phyloP scores from a whole-genome alignment of 1,140 invertebrate species.

The Trichomalopsis sarcophagae region DNA sequence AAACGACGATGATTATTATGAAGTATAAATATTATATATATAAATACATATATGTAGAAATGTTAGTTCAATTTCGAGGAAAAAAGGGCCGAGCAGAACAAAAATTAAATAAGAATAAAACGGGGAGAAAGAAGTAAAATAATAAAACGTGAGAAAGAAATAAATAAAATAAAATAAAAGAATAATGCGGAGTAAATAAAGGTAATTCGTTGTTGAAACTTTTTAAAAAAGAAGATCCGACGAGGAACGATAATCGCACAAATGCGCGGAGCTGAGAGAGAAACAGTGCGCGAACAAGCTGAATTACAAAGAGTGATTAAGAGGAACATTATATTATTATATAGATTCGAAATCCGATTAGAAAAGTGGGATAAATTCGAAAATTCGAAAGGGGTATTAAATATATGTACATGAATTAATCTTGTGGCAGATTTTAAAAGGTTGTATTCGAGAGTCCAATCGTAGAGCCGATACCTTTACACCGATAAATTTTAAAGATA shows the following conservation, averaged over 20 bases:
- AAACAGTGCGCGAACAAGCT: background rate
- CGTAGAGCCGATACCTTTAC: constrained; percentile 21
- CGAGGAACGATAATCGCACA: constrained; percentile 31
- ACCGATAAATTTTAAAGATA: constrained; percentile 23
- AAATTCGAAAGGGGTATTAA: background rate
- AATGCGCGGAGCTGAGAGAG: background rate
- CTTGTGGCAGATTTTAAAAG: constrained; percentile 51
- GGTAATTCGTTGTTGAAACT: constrained; percentile 60
- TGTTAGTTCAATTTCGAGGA: constrained; percentile 61
- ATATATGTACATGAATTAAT: constrained; percentile 14
- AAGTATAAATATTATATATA: constrained; percentile 57
- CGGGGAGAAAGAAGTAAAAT: background rate
- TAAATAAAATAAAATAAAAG: background rate
- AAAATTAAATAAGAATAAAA: constrained; percentile 13
- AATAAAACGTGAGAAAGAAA: constrained; percentile 15
- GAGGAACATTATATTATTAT: background rate
- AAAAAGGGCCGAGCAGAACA: constrained; percentile 44
- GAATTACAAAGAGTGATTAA: background rate
- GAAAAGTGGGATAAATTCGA: constrained; percentile 31
- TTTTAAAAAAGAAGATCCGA: constrained; percentile 35
- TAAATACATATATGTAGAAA: constrained; percentile 56
- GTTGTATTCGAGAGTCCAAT: constrained; percentile 62
- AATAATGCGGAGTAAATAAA: constrained; percentile 9
- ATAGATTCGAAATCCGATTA: constrained; percentile 11
- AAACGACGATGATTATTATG: constrained; percentile 56